Base-by-base conservation (phyloP, 2,113 vertebrate species). In the Salvator merianae region DNA sequence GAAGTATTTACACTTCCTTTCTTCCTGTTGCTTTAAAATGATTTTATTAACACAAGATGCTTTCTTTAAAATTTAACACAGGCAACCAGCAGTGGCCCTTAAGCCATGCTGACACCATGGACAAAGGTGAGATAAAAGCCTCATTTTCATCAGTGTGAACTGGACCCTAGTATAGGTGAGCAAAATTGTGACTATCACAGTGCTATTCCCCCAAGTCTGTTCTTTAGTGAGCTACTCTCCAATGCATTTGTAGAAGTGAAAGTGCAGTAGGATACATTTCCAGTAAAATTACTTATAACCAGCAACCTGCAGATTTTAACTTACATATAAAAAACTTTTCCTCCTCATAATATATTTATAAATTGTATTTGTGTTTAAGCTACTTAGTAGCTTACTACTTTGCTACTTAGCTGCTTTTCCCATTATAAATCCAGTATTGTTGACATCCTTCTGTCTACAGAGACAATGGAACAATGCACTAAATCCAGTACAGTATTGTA, bases 301-400 rank as follows among this genome's bases (percentile, higher is more conserved):
- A 74, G 12, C 5, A 26, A 32, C 81, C n/a, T 75, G 59, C 55
- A 65, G 69, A 30, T 62, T 26, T 71, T 36, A 63, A 28, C 74
- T 22, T 66, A 32, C 30, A 43, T 20, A 75, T 32, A 20, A 26
- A 75, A 79, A n/a, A 7, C 13, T n/a, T 73, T 36, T 22, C 62
- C 59, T 10, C 69, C 75, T 34, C 30, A 82, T 59, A 65, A 30
- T 76, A 53, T 82, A 70, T 63, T 83, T 65, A 75, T 75, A 28
- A 66, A 75, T 3, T 22, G 40, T 40, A 18, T 40, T 84, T 36
- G 50, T 8, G n/a, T 34, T 50, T 80, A 62, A 43, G 8, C 9
- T 36, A 22, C 18, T 28, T 40, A 65, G 50, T 18, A 30, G 36
- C 55, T 59, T 20, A 16, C 55, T 20, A 59, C 55, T 59, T 59